Evolutionary conservation across 2,888 invertebrate genomes (phyloP), one percentile per base, ranked within the genome.

Genomic region (Lasioglossum marginatum): DNA sequence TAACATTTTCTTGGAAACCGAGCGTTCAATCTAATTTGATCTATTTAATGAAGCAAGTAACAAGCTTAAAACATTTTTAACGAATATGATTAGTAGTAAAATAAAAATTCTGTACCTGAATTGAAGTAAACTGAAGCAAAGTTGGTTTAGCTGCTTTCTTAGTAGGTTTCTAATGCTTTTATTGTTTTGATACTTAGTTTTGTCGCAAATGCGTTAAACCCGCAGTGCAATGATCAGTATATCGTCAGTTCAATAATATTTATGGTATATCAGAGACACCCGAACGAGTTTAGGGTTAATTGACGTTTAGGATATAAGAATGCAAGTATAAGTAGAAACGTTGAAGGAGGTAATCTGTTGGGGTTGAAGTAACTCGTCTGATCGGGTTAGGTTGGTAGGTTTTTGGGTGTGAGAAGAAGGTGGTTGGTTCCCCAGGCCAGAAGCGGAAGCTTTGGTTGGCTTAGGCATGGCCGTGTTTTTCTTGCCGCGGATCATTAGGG

Each of bases 401-500:
- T 83, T 86, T 81, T 83, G 90, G 72, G 90, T 88, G 87, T 90
- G 90, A 89, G 91, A 91, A 89, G 92, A 92, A 91, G 92, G 90
- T 87, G 92, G 92, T 92, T 89, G 91, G 89, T 90, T 92, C 89
- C 91, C 91, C 89, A 90, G 85, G 86, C 87, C 87, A 91, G 92
- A 92, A 92, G 91, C 88, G 88, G 91, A 91, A 92, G 92, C 92
- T 92, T 92, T 89, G 92, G 94, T 94, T 94, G 93, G 93, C 94
- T 94, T 93, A 94, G 94, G 92, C 92, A 92, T 92, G 93, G 91
- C 91, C 87, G 92, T 94, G 94, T 94, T 94, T 94, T 94, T 94
- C 94, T 94, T 94, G 93, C 94, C 93, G 94, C 94, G 94, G 94
- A 94, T 94, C 94, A 94, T 94, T 94, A 94, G 94, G 92, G 93